Base-by-base conservation (phyloP, 2,797 vertebrate species). In the Allenopithecus nigroviridis region DNA sequence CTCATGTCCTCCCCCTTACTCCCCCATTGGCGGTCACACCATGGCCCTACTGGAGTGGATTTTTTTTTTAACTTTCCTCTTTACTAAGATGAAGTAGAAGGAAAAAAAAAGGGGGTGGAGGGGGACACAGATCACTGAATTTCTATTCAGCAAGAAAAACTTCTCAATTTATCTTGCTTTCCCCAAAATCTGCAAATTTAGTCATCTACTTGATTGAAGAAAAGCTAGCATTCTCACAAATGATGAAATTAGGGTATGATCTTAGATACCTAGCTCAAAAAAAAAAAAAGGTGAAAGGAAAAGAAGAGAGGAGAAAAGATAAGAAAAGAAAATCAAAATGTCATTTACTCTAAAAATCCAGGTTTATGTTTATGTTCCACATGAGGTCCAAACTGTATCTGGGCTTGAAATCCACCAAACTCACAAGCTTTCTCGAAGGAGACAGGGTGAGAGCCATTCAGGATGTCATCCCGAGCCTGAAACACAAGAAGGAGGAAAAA, bases 341-440 rank as follows among this genome's bases (percentile, higher is more conserved):
- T 30, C n/a, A 97, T 99, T 99, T 99, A 99, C 99, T 99, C 99
- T 95, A 99, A 98, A 98, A 99, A 99, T 98, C 99, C 99, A 16
- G 99, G 99, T 98, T 99, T 99, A 99, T 99, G 99, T 98, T 99
- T 99, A 98, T 99, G 99, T 96, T 99, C 99, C 98, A 99, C 99
- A 8, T 99, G 99, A 98, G 99, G 99, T 98, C 99, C 99, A 46
- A 99, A 99, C 98, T 99, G 99, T 99, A 99, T 99, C 98, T 99
- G 99, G 84, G 99, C 99, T 99, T 99, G 99, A 98, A 99, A 99
- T 92, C 99, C 99, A 59, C 99, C 99, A 85, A 99, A 99, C 98
- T 99, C 99, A 17, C 99, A 99, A 64, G 99, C 99, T 98, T 99
- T 99, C 98, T 99, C 99, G 93, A 99, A 99, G 98, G 99, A 99